Evolutionary conservation across 2,113 vertebrate genomes (phyloP), one percentile per base, ranked within the genome.

Genomic region (Gymnobelideus leadbeateri): DNA sequence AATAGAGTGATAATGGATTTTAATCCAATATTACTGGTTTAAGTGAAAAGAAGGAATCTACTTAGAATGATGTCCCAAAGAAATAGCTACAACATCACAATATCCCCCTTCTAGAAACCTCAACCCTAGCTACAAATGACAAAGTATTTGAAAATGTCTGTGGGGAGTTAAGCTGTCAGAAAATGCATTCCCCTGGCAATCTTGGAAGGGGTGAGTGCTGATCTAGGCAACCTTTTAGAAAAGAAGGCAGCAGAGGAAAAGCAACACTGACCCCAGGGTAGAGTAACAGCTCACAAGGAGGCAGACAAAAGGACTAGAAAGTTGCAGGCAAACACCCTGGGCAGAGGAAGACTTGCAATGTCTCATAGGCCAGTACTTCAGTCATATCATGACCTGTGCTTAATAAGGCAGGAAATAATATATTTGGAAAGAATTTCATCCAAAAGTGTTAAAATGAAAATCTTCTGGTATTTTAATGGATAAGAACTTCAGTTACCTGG

Each of bases 401-500:
- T 68, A 37, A 68, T 37, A 68, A 68, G 37, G 37, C 16, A 77
- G 37, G 68, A n/a, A n/a, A n/a, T 3, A 21, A 21, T n/a, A 19
- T 16, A n/a, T 21, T 21, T n/a, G 37, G 68, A 21, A n/a, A 77
- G 68, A 77, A 77, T 77, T n/a, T 77, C 68, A n/a, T 21, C 16
- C 68, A 2, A 77, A n/a, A 77, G 31, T 7, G 5, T n/a, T 6
- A n/a, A 68, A 68, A 68, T 37, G 11, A 68, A 68, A 37, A 68
- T 68, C 57, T 68, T 37, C 31, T 68, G 31, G 31, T 37, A 14
- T 68, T 37, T 68, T 0, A 37, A 31, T 31, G 57, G 57, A 16
- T 37, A 68, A 94, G 0, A 91, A 28, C 57, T 95, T 96, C 25
- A 92, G 53, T 93, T 91, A 93, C 55, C 54, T 50, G 46, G 31